A percentile compares a stretch with the other conserved stretches of the same genome.
These are phyloP conservation scores for Sinhomidia bicolor DNA, from an alignment of 2,888 invertebrate species.

Conservation along the genomic window DNA sequence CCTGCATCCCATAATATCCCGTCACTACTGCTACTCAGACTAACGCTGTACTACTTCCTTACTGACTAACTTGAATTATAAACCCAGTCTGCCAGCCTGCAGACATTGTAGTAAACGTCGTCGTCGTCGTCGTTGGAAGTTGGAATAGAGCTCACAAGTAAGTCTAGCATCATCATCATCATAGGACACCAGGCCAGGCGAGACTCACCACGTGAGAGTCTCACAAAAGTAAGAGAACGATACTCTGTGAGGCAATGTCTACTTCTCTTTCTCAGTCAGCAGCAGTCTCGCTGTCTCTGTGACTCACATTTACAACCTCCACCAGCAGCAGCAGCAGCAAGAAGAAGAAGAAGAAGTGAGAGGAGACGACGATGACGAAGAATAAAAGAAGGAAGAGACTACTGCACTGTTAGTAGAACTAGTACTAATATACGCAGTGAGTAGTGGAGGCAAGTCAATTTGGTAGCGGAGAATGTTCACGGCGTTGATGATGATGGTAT, in stretches of 20 bases:
- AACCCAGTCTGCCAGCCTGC: background rate
- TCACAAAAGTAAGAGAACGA: slow-evolving; percentile 11
- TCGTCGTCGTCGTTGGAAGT: slow-evolving; percentile 28
- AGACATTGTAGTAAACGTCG: slow-evolving; percentile 8
- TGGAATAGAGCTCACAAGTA: background rate
- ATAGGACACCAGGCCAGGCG: slow-evolving; percentile 26
- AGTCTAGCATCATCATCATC: slow-evolving; percentile 24
- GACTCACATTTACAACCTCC: slow-evolving; percentile 32
- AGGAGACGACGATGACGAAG: slow-evolving; percentile 20
- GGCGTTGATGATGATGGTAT: background rate
- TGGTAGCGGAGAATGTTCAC: background rate
- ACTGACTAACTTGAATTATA: slow-evolving; percentile 2
- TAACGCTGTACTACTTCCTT: too few relatives aligned
- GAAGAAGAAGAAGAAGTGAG: background rate
- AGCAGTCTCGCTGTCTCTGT: slow-evolving; percentile 25
- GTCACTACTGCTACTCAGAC: background rate
- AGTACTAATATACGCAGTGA: background rate
- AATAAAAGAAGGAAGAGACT: slow-evolving; percentile 1
- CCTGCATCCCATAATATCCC: slow-evolving; percentile 13
- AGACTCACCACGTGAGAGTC: slow-evolving; percentile 37
- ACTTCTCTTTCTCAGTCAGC: slow-evolving; percentile 12
- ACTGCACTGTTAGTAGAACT: background rate
- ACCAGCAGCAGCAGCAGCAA: background rate
- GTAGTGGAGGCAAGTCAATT: slow-evolving; percentile 28
- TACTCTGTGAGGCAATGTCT: slow-evolving; percentile 40